Evolutionary conservation across 1,140 invertebrate genomes (phyloP).

Genomic region (Pogonognathellus flavescens): DNA sequence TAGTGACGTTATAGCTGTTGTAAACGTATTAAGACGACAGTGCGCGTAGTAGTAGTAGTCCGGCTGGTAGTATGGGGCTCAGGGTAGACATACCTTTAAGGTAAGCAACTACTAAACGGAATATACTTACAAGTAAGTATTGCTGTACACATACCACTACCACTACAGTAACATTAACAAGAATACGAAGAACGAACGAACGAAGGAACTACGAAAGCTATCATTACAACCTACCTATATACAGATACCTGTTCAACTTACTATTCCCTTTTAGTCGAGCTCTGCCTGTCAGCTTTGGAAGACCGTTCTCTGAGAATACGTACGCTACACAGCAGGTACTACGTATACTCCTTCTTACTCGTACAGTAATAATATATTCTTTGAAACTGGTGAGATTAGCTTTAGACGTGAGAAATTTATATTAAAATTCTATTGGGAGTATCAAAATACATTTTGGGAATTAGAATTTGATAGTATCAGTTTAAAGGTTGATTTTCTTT

Average conservation of each 20-base stretch:
- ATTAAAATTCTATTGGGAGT: too few relatives aligned
- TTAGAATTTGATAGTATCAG: too few relatives aligned
- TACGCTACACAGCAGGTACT: not conserved
- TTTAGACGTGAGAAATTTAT: not conserved
- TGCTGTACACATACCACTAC: not conserved
- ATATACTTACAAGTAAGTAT: not conserved
- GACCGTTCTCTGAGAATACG: not conserved
- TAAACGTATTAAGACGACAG: not conserved
- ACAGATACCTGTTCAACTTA: slow-evolving; percentile 7
- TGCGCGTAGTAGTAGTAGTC: not conserved
- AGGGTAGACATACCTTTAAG: not conserved
- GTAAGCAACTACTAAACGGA: not conserved
- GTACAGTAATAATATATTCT: not conserved
- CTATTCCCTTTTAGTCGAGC: slow-evolving; percentile 35
- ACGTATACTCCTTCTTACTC: too few relatives aligned
- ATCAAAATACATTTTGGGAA: too few relatives aligned
- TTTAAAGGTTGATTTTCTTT: too few relatives aligned
- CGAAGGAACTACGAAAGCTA: not conserved
- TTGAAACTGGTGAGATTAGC: not conserved
- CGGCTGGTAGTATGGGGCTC: not conserved
- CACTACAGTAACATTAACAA: slow-evolving; percentile 3
- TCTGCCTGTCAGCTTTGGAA: slow-evolving; percentile 25
- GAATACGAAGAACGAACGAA: not conserved
- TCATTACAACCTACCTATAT: slow-evolving; percentile 20
- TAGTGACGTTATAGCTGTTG: too few relatives aligned